Conservation (phyloP, 2,113 vertebrate species). For the Agapornis roseicollis region DNA sequence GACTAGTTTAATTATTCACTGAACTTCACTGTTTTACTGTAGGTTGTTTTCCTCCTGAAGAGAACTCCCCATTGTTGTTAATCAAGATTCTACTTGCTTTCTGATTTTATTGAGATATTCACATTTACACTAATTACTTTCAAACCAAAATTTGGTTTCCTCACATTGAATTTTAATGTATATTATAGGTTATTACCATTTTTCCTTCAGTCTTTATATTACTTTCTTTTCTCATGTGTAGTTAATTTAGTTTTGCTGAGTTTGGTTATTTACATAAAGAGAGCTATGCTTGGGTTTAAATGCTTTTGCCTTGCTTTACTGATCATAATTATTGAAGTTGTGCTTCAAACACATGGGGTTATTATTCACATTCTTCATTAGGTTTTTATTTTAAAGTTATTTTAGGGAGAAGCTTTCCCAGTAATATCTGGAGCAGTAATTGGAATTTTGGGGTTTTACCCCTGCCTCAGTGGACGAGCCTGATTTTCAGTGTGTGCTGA, state of each 20-base stretch:
- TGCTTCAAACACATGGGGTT: neutral
- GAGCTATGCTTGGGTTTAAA: neutral
- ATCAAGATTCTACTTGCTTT: neutral
- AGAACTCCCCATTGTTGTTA: neutral
- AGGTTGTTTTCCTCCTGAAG: neutral
- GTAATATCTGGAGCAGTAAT: neutral
- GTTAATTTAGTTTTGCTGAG: neutral
- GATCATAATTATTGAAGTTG: neutral
- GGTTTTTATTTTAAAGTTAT: neutral
- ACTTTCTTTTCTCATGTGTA: neutral
- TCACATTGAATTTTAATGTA: neutral
- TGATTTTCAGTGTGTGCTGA: neutral
- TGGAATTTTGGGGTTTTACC: neutral
- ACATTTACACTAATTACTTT: neutral
- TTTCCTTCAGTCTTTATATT: neutral
- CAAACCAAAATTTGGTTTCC: neutral
- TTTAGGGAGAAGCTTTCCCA: neutral
- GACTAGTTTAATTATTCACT: neutral
- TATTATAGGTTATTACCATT: neutral
- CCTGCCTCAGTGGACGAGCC: neutral
- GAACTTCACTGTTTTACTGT: neutral
- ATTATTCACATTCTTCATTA: neutral
- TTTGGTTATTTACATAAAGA: neutral
- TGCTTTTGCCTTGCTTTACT: neutral
- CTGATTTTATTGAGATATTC: neutral